Base-by-base conservation (phyloP, 2,888 invertebrate species). In the Altica lythri region DNA sequence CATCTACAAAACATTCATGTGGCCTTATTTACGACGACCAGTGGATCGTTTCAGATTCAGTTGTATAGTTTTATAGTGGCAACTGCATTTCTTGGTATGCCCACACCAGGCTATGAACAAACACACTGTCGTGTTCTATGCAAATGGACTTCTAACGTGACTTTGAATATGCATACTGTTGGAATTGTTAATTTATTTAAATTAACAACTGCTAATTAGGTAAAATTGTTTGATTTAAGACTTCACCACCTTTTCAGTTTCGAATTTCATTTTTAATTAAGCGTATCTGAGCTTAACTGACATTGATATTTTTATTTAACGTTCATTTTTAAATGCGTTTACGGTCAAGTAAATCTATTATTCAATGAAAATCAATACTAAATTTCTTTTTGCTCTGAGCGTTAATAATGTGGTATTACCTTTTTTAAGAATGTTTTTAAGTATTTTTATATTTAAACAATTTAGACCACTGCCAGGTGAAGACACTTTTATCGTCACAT, bases 101-200 rank as follows among this genome's bases (percentile, higher is more conserved):
- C 48, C 48, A 48, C 48, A 48, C 48, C 38, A 38, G 5, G 18
- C 30, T n/a, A 40, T 27, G 40, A 17, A 49, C 49, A 40, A 49
- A 30, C 32, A 32, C 30, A 22, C 32, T 32, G 32, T 40, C 49
- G 38, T 49, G 49, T 49, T 13, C 40, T 49, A 49, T 49, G 49
- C 40, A 49, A 49, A 49, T 70, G 61, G 37, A 40, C 49, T 51
- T 59, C 61, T 64, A 66, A 60, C 69, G 68, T 66, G 68, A 62
- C 61, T 67, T 65, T 69, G 69, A 71, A 70, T 70, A 70, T 70
- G 69, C 43, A 43, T 43, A 18, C 12, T 4, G 43, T 17, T 27
- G 43, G 43, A 43, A 43, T 43, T 13, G 43, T 16, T 68, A 68
- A 69, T 69, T 68, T 67, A 68, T 68, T 68, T 63, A 64, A 66